These are phyloP conservation scores for Diarsia mendica DNA, from an alignment of 2,888 invertebrate genomes.

Conservation along the genomic window DNA sequence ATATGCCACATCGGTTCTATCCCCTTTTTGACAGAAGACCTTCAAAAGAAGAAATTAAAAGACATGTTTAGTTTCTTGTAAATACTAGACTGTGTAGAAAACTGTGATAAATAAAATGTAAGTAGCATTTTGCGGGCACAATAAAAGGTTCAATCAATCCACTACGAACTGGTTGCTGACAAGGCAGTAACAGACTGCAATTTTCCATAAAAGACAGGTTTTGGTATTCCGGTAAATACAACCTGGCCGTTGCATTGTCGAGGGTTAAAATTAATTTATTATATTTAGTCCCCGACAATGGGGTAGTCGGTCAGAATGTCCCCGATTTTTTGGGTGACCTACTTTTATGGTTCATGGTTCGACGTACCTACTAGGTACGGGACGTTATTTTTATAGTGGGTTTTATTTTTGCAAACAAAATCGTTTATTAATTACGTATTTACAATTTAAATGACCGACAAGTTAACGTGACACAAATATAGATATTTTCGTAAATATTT, in stretches of 20 bases:
- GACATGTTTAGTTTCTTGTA: no score
- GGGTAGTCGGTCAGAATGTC: background rate
- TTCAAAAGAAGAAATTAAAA: no score
- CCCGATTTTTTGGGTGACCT: conserved; percentile 31
- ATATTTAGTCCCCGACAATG: conserved; percentile 1
- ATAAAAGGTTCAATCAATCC: background rate
- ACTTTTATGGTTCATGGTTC: conserved; percentile 10
- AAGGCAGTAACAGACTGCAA: background rate
- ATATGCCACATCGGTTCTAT: no score
- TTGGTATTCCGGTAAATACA: background rate
- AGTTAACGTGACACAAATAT: background rate
- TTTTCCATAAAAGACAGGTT: background rate
- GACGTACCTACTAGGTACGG: background rate
- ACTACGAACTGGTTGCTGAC: background rate
- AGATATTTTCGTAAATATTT: no score
- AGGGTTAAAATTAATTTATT: conserved; percentile 15
- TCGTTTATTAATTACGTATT: background rate
- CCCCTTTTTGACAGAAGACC: no score
- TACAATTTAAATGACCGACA: conserved; percentile 1
- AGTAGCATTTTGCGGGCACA: no score
- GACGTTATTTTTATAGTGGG: conserved; percentile 7
- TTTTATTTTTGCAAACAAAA: background rate
- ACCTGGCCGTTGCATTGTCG: background rate
- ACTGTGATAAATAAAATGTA: background rate
- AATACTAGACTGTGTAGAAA: no score